A percentile compares a stretch with the other conserved stretches of the same genome.
phyloP scores from a whole-genome alignment of 2,888 invertebrate species.

The Muschampia plurimacula region DNA sequence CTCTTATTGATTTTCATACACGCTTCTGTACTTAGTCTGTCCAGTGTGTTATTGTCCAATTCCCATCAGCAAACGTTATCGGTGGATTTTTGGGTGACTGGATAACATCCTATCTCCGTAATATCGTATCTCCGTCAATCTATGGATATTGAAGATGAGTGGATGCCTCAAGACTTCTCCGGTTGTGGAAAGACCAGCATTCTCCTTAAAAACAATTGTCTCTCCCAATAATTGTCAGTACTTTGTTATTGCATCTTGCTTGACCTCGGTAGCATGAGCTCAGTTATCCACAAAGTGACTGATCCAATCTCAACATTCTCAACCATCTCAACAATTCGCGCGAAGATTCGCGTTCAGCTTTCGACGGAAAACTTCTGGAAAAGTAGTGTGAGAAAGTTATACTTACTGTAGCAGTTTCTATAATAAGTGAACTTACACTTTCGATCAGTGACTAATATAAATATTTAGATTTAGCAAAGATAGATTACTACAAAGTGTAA shows the following conservation, averaged over 20 bases:
- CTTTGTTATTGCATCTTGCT: conserved; percentile 62
- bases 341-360: conserved; percentile 35
- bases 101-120: no score
- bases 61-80: no score
- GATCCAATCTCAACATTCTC: conserved; percentile 31
- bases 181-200: no score
- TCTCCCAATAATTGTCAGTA: conserved; percentile 42
- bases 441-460: not conserved
- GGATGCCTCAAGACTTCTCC: no score
- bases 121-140: no score
- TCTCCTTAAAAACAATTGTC: not conserved
- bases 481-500: not conserved
- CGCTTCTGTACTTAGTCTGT: no score
- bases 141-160: no score
- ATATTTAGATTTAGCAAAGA: not conserved
- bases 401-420: conserved; percentile 12
- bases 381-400: conserved; percentile 25
- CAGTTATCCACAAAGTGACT: conserved; percentile 46
- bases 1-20: no score
- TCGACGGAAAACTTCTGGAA: conserved; percentile 30
- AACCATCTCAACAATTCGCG: conserved; percentile 32
- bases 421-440: conserved; percentile 3
- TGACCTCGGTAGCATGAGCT: conserved; percentile 73
- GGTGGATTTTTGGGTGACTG: no score
- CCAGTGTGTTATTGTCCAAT: no score